Base-by-base conservation (phyloP, 2,113 vertebrate species). In the Pogonocichla stellata region DNA sequence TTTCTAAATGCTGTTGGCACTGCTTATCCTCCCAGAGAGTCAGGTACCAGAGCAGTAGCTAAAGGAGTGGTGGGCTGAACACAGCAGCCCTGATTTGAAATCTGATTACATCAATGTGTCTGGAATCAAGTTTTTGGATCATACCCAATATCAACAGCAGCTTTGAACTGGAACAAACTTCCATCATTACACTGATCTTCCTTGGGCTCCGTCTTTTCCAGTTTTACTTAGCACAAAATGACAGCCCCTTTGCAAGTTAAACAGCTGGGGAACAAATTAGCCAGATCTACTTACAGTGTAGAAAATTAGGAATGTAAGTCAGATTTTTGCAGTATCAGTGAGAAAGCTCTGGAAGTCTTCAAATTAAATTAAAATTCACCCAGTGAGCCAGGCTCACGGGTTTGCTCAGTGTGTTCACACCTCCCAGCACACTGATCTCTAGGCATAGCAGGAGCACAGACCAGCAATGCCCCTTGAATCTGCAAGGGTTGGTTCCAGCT, bases 181-280 rank as follows among this genome's bases (percentile, higher is more conserved):
- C 33, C 56, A 81, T 87, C 15, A 2, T 62, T 56, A 78, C 31
- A 86, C 24, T 53, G 40, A 92, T 82, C 83, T 86, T 95, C 50
- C 92, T 83, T 29, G 3, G 36, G 45, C 24, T 92, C 45, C 38
- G 50, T 69, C 79, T 60, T 83, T 65, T 64, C 50, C 42, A 80
- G 36, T 80, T 92, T 81, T 58, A 71, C 87, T 82, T 92, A 86
- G 85, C 57, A 38, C 36, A 75, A 50, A 88, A 79, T 48, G 71
- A 64, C 28, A 40, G 36, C 11, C 45, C n/a, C 19, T 86, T 75
- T 95, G 45, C 47, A 91, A 90, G 75, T 71, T 74, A 77, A 88
- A 88, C 82, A 92, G 58, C 62, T 86, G 58, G 48, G 57, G n/a
- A 88, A 82, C 45, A 95, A 90, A 92, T 92, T 88, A 93, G 43